Percentiles rank a stretch among this genome's conserved stretches.
phyloP scores from a whole-genome alignment of 2,888 invertebrate genomes.

The Lepas anatifera region DNA sequence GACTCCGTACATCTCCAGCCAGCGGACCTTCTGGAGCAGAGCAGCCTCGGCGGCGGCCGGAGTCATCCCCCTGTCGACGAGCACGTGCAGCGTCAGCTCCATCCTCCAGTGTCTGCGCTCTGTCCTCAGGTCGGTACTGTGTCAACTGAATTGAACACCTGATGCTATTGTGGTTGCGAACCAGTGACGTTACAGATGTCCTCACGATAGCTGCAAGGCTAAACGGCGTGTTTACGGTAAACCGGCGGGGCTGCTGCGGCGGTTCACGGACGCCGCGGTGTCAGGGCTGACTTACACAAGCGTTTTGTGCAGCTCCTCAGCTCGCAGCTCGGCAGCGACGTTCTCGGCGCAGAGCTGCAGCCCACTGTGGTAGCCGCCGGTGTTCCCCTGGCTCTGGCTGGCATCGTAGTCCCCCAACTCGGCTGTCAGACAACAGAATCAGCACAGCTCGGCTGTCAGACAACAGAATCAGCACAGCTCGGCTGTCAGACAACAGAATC shows the following conservation, averaged over 20 bases:
- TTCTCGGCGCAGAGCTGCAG: slow-evolving; percentile 87
- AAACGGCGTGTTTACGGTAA: too few species aligned
- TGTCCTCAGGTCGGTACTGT: too few species aligned
- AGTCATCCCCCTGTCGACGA: slow-evolving; percentile 56
- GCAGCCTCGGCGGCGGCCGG: slow-evolving; percentile 79
- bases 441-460: neutral
- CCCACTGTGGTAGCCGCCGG: slow-evolving; percentile 83
- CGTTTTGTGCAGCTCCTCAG: slow-evolving; percentile 76
- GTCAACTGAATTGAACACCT: too few species aligned
- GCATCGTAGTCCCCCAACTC: slow-evolving; percentile 91
- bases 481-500: too few species aligned
- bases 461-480: too few species aligned
- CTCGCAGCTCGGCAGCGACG: slow-evolving; percentile 73
- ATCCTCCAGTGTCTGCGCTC: too few species aligned
- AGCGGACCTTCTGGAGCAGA: slow-evolving; percentile 93
- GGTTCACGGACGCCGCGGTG: too few species aligned
- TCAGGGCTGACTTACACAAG: slow-evolving; percentile 33
- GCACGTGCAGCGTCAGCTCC: neutral
- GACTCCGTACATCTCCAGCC: slow-evolving; percentile 97
- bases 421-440: slow-evolving; percentile 44
- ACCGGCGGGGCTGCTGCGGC: too few species aligned
- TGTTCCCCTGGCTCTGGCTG: slow-evolving; percentile 68
- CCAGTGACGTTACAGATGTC: too few species aligned
- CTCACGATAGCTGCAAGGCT: too few species aligned
- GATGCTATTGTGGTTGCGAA: too few species aligned